Conservation (phyloP, 2,797 vertebrate species). For the Diplodus sargus region DNA sequence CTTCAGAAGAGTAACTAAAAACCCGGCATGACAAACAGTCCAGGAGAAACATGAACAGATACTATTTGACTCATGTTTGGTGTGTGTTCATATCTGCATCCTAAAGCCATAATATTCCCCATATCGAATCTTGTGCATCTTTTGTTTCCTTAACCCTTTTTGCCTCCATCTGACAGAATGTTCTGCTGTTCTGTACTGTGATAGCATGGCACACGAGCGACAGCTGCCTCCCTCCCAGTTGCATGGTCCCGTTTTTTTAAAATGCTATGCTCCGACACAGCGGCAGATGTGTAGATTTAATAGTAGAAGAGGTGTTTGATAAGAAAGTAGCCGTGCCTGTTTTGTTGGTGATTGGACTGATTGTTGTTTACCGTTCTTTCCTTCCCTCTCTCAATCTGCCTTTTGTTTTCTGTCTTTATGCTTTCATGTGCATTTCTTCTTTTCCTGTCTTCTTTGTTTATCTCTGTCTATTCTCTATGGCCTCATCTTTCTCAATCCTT, state of each 20-base stretch:
- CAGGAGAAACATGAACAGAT: conserved; percentile 20
- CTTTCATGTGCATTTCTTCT: conserved; percentile 11
- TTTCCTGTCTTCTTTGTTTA: conserved; percentile 1
- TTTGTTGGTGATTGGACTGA: conserved; percentile 25
- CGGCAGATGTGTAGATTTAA: conserved; percentile 46
- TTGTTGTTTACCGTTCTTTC: conserved; percentile 35
- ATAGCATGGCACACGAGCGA: conserved; percentile 75
- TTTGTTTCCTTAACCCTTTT: conserved; percentile 71
- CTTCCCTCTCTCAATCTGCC: conserved; percentile 23
- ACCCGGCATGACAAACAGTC: background rate
- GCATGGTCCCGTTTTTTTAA: conserved; percentile 74
- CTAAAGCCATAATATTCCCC: conserved; percentile 56
- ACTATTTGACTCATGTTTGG: conserved; percentile 63
- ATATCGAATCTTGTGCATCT: conserved; percentile 58
- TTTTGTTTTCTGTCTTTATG: conserved; percentile 27
- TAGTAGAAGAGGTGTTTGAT: conserved; percentile 21
- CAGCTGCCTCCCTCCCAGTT: conserved; percentile 64
- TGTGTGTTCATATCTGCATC: conserved; percentile 60
- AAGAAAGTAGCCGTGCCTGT: background rate
- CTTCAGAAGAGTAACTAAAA: background rate
- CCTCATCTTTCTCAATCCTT: background rate
- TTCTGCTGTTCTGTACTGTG: conserved; percentile 68
- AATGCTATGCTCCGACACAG: conserved; percentile 60
- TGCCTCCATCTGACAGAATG: conserved; percentile 73
- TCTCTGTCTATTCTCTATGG: background rate